These are phyloP conservation scores for Paralichthys olivaceus DNA, from an alignment of 2,113 vertebrate genomes.

Conservation along the genomic window DNA sequence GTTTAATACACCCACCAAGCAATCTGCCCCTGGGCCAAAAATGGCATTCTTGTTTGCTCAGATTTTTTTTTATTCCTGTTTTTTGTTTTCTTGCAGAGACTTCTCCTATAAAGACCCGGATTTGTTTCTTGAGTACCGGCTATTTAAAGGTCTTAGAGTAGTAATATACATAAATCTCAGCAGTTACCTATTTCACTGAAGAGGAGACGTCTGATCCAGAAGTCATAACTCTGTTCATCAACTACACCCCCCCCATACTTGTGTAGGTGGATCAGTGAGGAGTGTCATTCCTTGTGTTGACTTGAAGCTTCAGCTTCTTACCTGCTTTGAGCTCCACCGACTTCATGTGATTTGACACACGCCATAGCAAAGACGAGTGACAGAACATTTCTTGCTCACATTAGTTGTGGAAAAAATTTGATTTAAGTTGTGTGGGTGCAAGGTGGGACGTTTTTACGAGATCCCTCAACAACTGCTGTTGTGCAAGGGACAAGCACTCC, in stretches of 20 bases:
- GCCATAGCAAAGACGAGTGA: not conserved
- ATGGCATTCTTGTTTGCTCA: conserved; percentile 1
- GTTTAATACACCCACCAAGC: conserved; percentile 13
- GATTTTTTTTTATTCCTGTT: not conserved
- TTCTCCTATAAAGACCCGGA: not conserved
- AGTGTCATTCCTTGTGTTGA: not conserved
- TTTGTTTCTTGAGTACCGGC: not conserved
- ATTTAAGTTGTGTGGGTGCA: not conserved
- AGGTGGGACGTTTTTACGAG: not conserved
- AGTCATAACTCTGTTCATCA: not conserved
- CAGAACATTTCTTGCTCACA: conserved; percentile 4
- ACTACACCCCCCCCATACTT: too few relatives aligned
- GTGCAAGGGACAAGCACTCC: not conserved
- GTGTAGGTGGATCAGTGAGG: too few relatives aligned
- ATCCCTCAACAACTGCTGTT: not conserved
- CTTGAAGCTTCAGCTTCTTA: not conserved
- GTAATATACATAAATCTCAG: not conserved
- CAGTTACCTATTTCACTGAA: not conserved
- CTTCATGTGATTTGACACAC: conserved; percentile 3
- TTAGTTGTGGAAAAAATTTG: not conserved
- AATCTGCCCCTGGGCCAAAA: conserved; percentile 16
- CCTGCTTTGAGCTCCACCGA: not conserved
- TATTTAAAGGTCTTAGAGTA: not conserved
- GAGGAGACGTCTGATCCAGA: not conserved
- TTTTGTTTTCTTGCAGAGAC: not conserved